Base-by-base conservation (phyloP, 2,113 vertebrate species). In the Manacus vitellinus region DNA sequence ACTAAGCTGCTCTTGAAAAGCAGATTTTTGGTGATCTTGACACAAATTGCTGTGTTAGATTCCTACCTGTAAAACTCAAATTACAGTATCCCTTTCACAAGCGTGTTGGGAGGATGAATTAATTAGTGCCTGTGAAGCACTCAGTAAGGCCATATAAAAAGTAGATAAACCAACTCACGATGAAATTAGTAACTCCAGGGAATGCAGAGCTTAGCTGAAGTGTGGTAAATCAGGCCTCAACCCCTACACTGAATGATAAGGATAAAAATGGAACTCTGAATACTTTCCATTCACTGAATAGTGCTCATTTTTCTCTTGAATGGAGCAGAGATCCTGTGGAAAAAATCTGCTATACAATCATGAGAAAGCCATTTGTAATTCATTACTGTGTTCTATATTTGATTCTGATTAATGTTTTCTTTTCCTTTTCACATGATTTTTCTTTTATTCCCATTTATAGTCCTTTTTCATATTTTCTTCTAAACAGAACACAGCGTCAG, bases 401-500 rank as follows among this genome's bases (percentile, higher is more conserved):
- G 92, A 96, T 96, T 85, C 87, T 95, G 92, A 96, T 94, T 95
- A 97, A 95, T 89, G 96, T 95, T 97, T 96, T 94, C 94, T 93
- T 94, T 88, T 81, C 86, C 91, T 72, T 92, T 89, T 77, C 89
- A 94, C 78, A 93, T 85, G 87, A 80, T 90, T 94, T 85, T 91
- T 96, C 95, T 95, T 96, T 95, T 96, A 94, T 96, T 94, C 92
- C 82, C 90, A 85, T 96, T 96, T 96, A 83, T 89, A 97, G 93
- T 87, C 55, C 88, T 89, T 93, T 93, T 92, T 67, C 67, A 22
- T 77, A 55, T 87, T 92, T 95, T 97, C 92, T 95, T 90, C 89
- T 85, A 92, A 96, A 91, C 87, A 92, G 96, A 96, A 90, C 56
- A 92, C n/a, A 79, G 62, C 25, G 55, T 96, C 92, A 96, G 93